Percentiles rank a stretch among this genome's conserved stretches.
These are phyloP conservation scores for Microctonus aethiopoides DNA, from an alignment of 2,888 invertebrate species.

Conservation along the genomic window DNA sequence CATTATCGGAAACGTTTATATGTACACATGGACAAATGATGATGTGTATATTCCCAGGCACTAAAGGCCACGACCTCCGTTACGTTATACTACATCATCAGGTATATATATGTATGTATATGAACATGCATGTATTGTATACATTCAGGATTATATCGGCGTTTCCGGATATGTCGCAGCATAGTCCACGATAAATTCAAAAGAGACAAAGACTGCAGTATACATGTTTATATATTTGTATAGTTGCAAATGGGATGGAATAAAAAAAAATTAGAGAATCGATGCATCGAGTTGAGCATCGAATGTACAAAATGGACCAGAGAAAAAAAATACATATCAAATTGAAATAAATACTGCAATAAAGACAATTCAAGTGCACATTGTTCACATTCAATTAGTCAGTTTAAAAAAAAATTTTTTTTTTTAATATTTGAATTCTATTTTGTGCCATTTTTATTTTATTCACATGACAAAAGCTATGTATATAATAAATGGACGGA, in stretches of 20 bases:
- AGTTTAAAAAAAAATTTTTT: too few relatives aligned
- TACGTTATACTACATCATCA: too few relatives aligned
- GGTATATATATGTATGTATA: background rate
- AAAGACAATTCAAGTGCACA: too few relatives aligned
- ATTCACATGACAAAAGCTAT: too few relatives aligned
- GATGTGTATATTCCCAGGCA: background rate
- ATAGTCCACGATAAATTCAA: conserved; percentile 13
- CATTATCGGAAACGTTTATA: background rate
- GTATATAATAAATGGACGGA: too few relatives aligned
- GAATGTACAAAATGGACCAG: background rate
- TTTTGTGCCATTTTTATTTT: too few relatives aligned
- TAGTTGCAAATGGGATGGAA: background rate
- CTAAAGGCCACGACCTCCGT: background rate
- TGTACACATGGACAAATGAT: background rate
- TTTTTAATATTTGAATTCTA: too few relatives aligned
- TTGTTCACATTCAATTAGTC: too few relatives aligned
- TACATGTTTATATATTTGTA: background rate
- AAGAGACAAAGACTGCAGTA: conserved; percentile 17
- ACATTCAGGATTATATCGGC: conserved; percentile 24
- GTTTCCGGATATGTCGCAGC: conserved; percentile 18
- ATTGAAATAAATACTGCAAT: background rate
- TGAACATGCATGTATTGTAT: too few relatives aligned
- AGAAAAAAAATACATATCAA: conserved; percentile 6
- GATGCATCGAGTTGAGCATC: background rate
- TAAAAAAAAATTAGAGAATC: background rate